phyloP scores from a whole-genome alignment of 2,888 invertebrate genomes.

The Priocnemis perturbator region DNA sequence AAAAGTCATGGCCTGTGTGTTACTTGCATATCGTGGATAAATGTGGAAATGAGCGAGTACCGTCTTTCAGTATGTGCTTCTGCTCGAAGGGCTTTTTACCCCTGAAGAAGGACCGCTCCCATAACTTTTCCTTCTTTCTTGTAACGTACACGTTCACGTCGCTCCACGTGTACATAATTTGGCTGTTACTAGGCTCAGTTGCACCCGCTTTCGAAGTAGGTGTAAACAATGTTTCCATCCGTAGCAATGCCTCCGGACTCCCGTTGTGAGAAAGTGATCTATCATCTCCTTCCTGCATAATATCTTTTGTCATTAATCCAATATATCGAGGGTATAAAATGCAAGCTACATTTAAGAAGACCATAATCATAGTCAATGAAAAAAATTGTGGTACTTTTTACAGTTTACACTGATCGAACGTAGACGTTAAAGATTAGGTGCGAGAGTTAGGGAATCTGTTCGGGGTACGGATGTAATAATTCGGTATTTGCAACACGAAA shows the following conservation, averaged over 20 bases:
- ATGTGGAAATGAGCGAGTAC: conserved; percentile 71
- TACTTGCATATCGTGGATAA: no score
- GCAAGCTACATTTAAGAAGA: no score
- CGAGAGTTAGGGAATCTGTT: no score
- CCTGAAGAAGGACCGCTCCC: conserved; percentile 49
- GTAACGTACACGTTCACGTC: conserved; percentile 85
- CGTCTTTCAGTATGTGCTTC: conserved; percentile 85
- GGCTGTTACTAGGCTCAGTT: conserved; percentile 53
- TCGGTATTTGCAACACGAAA: no score
- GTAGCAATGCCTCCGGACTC: conserved; percentile 44
- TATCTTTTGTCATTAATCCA: neutral
- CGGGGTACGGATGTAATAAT: no score
- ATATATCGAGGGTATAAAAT: no score
- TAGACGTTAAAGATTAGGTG: no score
- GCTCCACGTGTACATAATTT: conserved; percentile 86
- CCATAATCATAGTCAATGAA: no score
- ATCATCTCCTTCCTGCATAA: conserved; percentile 37
- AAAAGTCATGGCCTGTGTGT: no score
- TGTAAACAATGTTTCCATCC: conserved; percentile 44
- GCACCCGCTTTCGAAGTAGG: neutral
- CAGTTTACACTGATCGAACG: no score
- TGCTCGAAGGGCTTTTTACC: conserved; percentile 57
- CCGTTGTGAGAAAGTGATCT: conserved; percentile 15
- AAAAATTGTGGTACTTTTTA: no score
- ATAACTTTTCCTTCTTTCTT: conserved; percentile 76